phyloP scores from a whole-genome alignment of 2,797 vertebrate genomes.

The Apogon talboti region DNA sequence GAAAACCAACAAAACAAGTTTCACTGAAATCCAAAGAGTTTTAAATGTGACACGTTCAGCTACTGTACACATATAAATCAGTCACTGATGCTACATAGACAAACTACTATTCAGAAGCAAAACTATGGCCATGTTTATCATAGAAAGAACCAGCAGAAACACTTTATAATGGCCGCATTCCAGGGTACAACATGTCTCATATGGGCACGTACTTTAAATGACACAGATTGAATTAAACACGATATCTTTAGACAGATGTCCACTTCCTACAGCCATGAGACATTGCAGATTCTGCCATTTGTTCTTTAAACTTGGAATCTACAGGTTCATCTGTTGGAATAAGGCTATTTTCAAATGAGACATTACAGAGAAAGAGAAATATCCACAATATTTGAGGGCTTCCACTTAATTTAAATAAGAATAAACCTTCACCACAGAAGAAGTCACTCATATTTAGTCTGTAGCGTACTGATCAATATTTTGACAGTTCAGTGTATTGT shows the following conservation, averaged over 20 bases:
- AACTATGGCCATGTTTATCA: conserved; percentile 17
- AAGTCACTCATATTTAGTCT: not conserved
- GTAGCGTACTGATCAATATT: not conserved
- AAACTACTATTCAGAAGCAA: conserved; percentile 48
- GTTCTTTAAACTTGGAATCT: conserved; percentile 22
- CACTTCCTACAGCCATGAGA: conserved; percentile 19
- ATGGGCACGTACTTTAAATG: not conserved
- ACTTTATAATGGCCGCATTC: conserved; percentile 7
- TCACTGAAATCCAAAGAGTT: conserved; percentile 15
- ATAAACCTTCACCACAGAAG: not conserved
- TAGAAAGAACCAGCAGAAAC: conserved; percentile 2
- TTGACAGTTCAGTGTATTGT: conserved; percentile 20
- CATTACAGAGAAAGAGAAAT: conserved; percentile 8
- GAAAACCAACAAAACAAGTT: conserved; percentile 13
- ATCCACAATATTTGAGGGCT: not conserved
- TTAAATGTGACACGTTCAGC: conserved; percentile 28
- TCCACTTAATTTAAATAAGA: conserved; percentile 8
- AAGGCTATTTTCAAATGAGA: conserved; percentile 41
- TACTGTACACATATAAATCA: conserved; percentile 46
- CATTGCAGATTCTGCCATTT: not conserved
- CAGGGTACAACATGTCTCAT: not conserved
- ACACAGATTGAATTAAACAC: not conserved
- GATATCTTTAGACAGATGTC: not conserved
- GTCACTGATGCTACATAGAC: conserved; percentile 61
- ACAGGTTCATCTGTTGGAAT: conserved; percentile 41